Evolutionary conservation across 2,113 vertebrate genomes (phyloP), one percentile per base, ranked within the genome.

Genomic region (Bungarus multicinctus): DNA sequence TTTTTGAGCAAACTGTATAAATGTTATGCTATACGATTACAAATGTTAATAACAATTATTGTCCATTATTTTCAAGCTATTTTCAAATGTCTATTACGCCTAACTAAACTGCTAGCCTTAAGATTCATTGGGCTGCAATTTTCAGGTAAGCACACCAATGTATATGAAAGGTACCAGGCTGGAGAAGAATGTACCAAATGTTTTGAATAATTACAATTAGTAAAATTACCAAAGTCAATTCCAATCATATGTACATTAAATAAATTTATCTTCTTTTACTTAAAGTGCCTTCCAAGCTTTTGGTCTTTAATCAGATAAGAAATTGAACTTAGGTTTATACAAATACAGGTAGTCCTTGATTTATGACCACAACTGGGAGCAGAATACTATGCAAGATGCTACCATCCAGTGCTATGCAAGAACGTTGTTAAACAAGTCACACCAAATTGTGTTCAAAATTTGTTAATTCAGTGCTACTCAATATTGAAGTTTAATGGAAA

Each of bases 401-500:
- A 27, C 25, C 58, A 60, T 27, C 58, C 9, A 11, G 3, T 16
- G 30, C 30, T 69, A n/a, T n/a, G 12, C 4, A 2, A 69, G 60
- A n/a, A 6, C 1, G 5, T 69, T 69, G 30, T 69, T 18, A 69
- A 69, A 69, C 14, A 34, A 69, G 14, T 34, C 30, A 16, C 14
- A 69, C 30, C 64, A 18, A 14, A 69, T 69, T 64, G 34, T 87
- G 95, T 96, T 87, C 94, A 96, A 96, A 96, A 96, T 93, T 95
- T 95, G 95, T 93, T 95, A 96, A 96, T 96, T 95, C 95, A 94
- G 94, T 95, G 94, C 95, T 95, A 81, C 7, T 81, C 18, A 81
- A 95, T 94, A 89, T 93, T 96, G 93, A 95, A 94, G 95, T 95
- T 96, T 96, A 96, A 97, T 93, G 94, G 96, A 92, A 96, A 97